phyloP scores from a whole-genome alignment of 37 sponge, comb jelly and placozoan species.

The Ephydatia muelleri region DNA sequence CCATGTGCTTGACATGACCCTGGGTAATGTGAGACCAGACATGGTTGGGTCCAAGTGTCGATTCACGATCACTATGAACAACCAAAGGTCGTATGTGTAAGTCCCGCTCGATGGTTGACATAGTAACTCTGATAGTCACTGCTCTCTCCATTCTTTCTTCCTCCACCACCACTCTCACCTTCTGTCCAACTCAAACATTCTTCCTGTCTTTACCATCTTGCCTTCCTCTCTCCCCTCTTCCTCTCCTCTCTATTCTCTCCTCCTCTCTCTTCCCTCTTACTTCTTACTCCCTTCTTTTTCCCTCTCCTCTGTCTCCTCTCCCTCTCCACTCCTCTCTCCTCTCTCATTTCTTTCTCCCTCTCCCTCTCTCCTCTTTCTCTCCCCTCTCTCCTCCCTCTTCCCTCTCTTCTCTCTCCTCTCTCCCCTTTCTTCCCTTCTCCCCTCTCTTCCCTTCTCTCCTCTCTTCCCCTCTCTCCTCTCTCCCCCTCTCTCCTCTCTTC shows the following conservation, averaged over 20 bases:
- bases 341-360: neutral
- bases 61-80: conserved; percentile 74
- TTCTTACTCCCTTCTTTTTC: no score
- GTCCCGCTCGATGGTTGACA: neutral
- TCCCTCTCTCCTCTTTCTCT: neutral
- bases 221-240: no score
- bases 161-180: neutral
- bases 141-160: neutral
- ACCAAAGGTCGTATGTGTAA: conserved; percentile 71
- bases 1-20: conserved; percentile 74
- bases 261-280: no score
- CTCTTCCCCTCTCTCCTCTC: neutral
- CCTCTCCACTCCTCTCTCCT: no score
- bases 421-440: no score
- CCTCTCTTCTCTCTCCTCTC: neutral
- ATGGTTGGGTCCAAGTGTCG: conserved; percentile 38
- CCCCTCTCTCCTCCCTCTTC: neutral
- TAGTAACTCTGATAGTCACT: neutral
- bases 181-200: neutral
- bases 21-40: conserved; percentile 72
- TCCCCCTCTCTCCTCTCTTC: neutral
- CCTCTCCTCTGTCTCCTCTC: no score
- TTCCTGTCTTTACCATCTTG: no score
- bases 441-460: neutral
- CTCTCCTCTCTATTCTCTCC: no score